Conservation (phyloP, 1,140 invertebrate species). For the Trichonephila clavipes region DNA sequence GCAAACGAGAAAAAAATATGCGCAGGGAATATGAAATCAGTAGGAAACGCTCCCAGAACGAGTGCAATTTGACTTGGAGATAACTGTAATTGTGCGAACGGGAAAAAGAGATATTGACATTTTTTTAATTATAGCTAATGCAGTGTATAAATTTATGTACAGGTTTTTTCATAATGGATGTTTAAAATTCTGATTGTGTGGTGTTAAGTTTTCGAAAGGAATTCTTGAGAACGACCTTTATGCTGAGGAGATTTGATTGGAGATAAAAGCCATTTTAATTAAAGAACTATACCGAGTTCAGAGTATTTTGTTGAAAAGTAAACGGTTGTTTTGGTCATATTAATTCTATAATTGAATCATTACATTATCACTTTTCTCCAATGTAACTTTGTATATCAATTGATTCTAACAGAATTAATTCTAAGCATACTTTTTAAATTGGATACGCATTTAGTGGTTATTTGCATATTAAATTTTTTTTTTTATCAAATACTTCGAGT, state of each 20-base stretch:
- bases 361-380: too few relatives aligned
- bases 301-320: conserved; percentile 12
- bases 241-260: not conserved
- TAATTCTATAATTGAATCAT: too few relatives aligned
- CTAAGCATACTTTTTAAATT: too few relatives aligned
- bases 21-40: conserved; percentile 63
- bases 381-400: too few relatives aligned
- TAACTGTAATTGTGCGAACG: not conserved
- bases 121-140: not conserved
- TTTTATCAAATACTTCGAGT: too few relatives aligned
- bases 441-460: too few relatives aligned
- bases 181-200: not conserved
- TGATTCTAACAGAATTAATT: too few relatives aligned
- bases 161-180: not conserved
- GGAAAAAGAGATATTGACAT: conserved; percentile 7
- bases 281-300: not conserved
- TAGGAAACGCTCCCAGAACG: not conserved
- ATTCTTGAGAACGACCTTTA: not conserved
- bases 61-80: not conserved
- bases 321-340: not conserved
- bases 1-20: conserved; percentile 65
- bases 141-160: not conserved
- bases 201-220: not conserved
- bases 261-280: conserved; percentile 1
- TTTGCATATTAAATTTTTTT: too few relatives aligned